Base-by-base conservation (phyloP, 2,888 invertebrate species). In the Escarpia spicata region DNA sequence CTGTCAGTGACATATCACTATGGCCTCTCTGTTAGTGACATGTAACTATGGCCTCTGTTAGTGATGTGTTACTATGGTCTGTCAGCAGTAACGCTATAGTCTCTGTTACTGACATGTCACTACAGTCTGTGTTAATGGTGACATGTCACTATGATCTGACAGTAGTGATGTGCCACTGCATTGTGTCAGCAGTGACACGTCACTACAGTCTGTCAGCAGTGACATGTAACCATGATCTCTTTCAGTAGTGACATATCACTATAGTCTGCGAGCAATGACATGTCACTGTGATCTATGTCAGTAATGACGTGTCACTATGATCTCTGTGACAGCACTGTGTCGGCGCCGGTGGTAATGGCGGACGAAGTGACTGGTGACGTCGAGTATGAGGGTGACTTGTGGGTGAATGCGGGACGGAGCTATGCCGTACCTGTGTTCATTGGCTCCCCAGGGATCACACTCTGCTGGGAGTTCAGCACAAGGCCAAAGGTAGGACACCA, bases 391-490 rank as follows among this genome's bases (percentile, higher is more conserved):
- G 92, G 92, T 93, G 95, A 95, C 90, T 94, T 96, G 9, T 95
- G 95, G 95, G 94, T 96, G 26, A 96, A 95, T 92, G 95, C 96
- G 4, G 96, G 96, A 0, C 95, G 94, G 92, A 95, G 94, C 43
- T 96, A 95, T 94, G 95, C 95, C 92, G 95, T 96, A 12, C 96
- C 96, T 15, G 94, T 96, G 9, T 92, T 95, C 90, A 93, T 95
- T 92, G 95, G 95, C 37, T 94, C 94, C 37, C 93, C 94, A 8
- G 95, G 95, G 31, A 95, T 95, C 43, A 94, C 95, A 89, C 94
- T 96, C 44, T 95, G 94, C 91, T 96, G 96, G 96, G 95, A 96
- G 93, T 96, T 96, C 93, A 95, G 95, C 1, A 96, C 96, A 6
- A 95, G 96, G 75, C 96, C 96, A 37, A 96, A 96, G 95, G 96